Base-by-base conservation (phyloP, 2,797 vertebrate genomes). In the Muscicapa comitata region DNA sequence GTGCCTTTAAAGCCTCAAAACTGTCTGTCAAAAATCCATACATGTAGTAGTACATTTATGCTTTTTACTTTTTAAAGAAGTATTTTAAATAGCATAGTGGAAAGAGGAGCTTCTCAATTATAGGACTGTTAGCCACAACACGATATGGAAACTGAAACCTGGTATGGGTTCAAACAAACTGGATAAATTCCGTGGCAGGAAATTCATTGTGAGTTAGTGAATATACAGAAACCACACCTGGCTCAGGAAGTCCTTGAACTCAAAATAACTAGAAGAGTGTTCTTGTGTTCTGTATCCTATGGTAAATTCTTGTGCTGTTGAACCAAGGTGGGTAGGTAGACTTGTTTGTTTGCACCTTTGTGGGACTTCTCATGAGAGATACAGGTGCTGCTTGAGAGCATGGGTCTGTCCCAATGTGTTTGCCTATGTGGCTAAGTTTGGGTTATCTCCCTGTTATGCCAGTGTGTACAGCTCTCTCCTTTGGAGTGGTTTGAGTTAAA, bases 191-290 rank as follows among this genome's bases (percentile, higher is more conserved):
- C 33, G 19, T 47, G 38, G 45, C 73, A 90, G 92, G 88, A 90
- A 95, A 86, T 72, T 90, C 28, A 88, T 70, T 86, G 73, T 86
- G 54, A 87, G 9, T 82, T 89, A 40, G 57, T 77, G 78, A 94
- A 86, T 87, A 76, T 50, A 42, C 12, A 90, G 53, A 91, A 93
- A 63, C 45, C 23, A 33, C 58, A 85, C 66, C 48, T 90, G 86
- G 54, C 72, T 94, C 67, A 79, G 84, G 81, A 91, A 94, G 85
- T 91, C 81, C 68, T 94, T 94, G 72, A 94, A 74, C 78, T 88
- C 45, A 53, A 29, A 91, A 67, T 94, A 91, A 77, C 72, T 87
- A 50, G 33, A 79, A 61, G 42, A 50, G 18, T 40, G 6, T 82
- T 93, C 74, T 70, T 89, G 13, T 21, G 35, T 58, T 94, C 38